Conservation (phyloP, 2,888 invertebrate genomes). For the Drosophila atripex region DNA sequence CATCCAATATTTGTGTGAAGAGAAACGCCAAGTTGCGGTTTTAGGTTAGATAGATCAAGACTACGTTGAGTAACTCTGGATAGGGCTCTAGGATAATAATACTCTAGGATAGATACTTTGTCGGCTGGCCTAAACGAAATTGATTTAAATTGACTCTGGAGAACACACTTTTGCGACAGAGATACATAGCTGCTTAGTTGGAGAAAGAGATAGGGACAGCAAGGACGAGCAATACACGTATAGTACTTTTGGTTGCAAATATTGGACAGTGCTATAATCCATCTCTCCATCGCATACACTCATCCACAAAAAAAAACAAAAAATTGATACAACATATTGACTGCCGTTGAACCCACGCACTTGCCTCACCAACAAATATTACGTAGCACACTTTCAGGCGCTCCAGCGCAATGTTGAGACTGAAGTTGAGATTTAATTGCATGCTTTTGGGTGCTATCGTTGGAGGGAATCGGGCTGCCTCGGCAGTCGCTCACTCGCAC, state of each 20-base stretch:
- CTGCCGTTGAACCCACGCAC: conserved; percentile 7
- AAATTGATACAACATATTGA: background rate
- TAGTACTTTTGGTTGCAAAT: conserved; percentile 42
- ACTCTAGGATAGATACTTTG: conserved; percentile 20
- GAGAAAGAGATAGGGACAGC: conserved; percentile 9
- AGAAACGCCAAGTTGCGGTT: conserved; percentile 20
- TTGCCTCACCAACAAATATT: background rate
- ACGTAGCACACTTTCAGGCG: background rate
- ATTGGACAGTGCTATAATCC: conserved; percentile 54
- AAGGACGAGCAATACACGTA: conserved; percentile 4
- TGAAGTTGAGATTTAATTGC: background rate
- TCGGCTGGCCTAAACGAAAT: conserved; percentile 24
- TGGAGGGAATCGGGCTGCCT: background rate
- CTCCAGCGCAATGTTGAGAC: background rate
- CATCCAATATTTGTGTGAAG: conserved; percentile 26
- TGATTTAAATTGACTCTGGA: conserved; percentile 39
- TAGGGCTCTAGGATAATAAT: conserved; percentile 28
- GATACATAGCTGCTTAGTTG: conserved; percentile 6
- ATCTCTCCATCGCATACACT: background rate
- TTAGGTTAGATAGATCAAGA: conserved; percentile 4
- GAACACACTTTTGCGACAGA: conserved; percentile 13
- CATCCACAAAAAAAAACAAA: background rate
- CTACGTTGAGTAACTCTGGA: conserved; percentile 35
- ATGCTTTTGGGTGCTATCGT: background rate
- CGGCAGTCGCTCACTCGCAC: background rate